Evolutionary conservation across 2,113 vertebrate genomes (phyloP), one percentile per base, ranked within the genome.

Genomic region (Cyanistes caeruleus): DNA sequence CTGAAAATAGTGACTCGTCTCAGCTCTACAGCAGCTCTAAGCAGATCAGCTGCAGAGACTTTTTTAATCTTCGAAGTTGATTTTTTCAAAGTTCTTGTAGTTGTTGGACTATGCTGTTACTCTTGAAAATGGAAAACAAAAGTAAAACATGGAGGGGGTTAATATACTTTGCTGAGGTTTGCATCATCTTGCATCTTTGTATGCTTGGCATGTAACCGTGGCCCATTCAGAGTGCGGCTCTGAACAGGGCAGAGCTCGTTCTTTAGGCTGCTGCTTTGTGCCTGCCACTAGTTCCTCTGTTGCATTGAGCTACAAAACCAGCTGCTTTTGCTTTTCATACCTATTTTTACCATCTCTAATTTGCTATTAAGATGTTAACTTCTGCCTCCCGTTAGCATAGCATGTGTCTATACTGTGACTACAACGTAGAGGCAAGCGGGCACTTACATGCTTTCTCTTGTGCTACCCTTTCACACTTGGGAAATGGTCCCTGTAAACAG

Each of bases 331-430:
- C 94, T 96, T 96, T 96, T 95, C 93, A 90, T 96, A 96, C 94
- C 91, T 97, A 97, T 95, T 96, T 96, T 96, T 95, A 92, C 94
- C 83, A 89, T 93, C 93, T 95, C 83, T 95, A 81, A 95, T 97
- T 96, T 97, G 90, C 93, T 95, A 89, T 95, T 95, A 96, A 97
- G 93, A 93, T 89, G 89, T 91, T 95, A 95, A 95, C 95, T 97
- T 97, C 89, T 95, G 95, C 89, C 84, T 95, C 41, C 56, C 19
- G 48, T 95, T 95, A 78, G 83, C 80, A 48, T 93, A 86, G 72
- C 41, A 9, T 53, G 63, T 74, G 73, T 93, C 86, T 81, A 7
- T 93, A 55, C 83, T 51, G 62, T 8, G 64, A 78, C 79, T 78
- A 20, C 52, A 41, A 25, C 19, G 1, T 55, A 68, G 68, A 63